Evolutionary conservation across 2,888 invertebrate species (phyloP), one percentile per base, ranked within the genome.

Genomic region (Andrena marginata): DNA sequence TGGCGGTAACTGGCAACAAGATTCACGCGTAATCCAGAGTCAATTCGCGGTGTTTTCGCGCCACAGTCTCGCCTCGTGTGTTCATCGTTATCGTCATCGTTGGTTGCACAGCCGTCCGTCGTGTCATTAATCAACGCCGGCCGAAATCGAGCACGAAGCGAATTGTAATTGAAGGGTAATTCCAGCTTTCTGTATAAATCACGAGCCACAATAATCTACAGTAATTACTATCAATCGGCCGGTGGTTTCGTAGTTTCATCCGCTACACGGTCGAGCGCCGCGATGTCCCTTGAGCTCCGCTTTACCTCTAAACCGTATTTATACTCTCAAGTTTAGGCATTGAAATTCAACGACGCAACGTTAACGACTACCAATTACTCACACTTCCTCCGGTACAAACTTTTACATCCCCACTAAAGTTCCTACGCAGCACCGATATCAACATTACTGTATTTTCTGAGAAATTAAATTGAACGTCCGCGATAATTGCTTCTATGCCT

Each of bases 131-230:
- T 87, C 87, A 86, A 79, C 80, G 82, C 77, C 64, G 82, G 42
- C 59, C 71, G 85, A 87, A 87, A 87, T 87, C 80, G 87, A 79
- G 60, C 76, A 74, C 80, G 78, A 65, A 49, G 80, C 83, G 77
- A 86, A 84, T 86, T 82, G 87, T 89, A 90, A 90, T 90, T 90
- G 89, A 89, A 89, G 86, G 87, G 88, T 88, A 90, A 90, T 90
- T 90, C 85, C 72, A 82, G 77, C 84, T 85, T 88, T 90, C 87
- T 80, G 86, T 89, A 90, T 89, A 90, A 90, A 90, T 90, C 90
- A 88, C 89, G 82, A 87, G 56, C 86, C 84, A 87, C 89, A 89
- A 90, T 90, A 89, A 90, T 89, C 86, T 87, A 87, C 80, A 78
- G 85, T 90, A 90, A 90, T 90, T 90, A 89, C 90, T 87, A 89